phyloP scores from a whole-genome alignment of 1,140 invertebrate genomes.

The Pachypeltis micranthus region DNA sequence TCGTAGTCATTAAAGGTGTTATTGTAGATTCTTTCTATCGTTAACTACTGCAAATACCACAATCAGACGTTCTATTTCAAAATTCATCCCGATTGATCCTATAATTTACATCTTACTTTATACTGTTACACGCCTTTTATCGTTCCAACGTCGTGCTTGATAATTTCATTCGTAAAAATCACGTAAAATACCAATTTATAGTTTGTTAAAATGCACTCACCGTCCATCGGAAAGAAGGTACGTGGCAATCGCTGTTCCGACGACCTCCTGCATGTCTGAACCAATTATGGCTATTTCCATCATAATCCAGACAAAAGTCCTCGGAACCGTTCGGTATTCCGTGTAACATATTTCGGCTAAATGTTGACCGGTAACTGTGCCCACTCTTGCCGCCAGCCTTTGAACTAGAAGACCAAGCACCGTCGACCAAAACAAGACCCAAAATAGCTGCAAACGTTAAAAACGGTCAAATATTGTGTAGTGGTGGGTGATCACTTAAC shows the following conservation, averaged over 20 bases:
- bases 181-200: neutral
- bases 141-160: too few relatives aligned
- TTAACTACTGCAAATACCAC: too few relatives aligned
- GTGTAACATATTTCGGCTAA: conserved; percentile 71
- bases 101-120: too few relatives aligned
- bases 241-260: conserved; percentile 81
- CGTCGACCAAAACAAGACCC: conserved; percentile 76
- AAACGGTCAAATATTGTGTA: neutral
- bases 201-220: conserved; percentile 51
- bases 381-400: conserved; percentile 70
- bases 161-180: too few relatives aligned
- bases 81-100: too few relatives aligned
- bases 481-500: neutral
- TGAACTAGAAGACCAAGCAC: conserved; percentile 78
- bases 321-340: conserved; percentile 61
- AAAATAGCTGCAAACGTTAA: conserved; percentile 57
- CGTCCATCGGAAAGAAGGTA: conserved; percentile 73
- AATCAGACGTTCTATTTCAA: too few relatives aligned
- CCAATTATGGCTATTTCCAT: conserved; percentile 89
- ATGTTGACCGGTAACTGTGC: conserved; percentile 72
- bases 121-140: too few relatives aligned
- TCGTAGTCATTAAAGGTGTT: too few relatives aligned
- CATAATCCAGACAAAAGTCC: conserved; percentile 83
- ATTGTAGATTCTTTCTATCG: too few relatives aligned
- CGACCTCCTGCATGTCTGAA: conserved; percentile 88